Percentiles rank a stretch among this genome's conserved stretches.
Conservation (phyloP, 2,888 invertebrate genomes). For the Microplitis deprimator region DNA sequence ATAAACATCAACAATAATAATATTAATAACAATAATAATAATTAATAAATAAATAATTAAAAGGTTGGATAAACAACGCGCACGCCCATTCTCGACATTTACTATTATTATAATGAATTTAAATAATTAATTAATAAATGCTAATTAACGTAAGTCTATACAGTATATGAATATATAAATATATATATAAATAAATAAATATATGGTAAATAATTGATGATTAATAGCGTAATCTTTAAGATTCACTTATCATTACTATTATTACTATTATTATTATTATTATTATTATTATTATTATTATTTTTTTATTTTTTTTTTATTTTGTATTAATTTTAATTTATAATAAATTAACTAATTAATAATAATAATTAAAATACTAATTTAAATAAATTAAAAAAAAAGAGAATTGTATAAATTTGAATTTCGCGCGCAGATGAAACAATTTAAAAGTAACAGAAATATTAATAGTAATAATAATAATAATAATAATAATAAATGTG, state of each 20-base stretch:
- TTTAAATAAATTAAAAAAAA: neutral
- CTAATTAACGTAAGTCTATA: slow-evolving; percentile 68
- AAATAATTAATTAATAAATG: slow-evolving; percentile 69
- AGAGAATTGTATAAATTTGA: neutral
- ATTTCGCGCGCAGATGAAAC: neutral
- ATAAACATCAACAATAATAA: slow-evolving; percentile 1
- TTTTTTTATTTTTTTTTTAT: too few relatives aligned
- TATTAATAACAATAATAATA: slow-evolving; percentile 24
- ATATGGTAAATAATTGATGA: slow-evolving; percentile 63
- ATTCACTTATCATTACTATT: slow-evolving; percentile 60
- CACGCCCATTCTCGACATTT: slow-evolving; percentile 70
- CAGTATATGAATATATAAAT: slow-evolving; percentile 56
- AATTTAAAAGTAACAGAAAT: neutral
- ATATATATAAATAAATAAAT: slow-evolving; percentile 57
- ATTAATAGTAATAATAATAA: slow-evolving; percentile 4
- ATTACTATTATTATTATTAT: slow-evolving; percentile 49
- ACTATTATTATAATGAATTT: slow-evolving; percentile 60
- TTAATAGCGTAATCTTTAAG: slow-evolving; percentile 51
- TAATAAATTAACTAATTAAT: neutral
- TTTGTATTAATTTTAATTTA: neutral
- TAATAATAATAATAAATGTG: neutral
- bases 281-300: slow-evolving; percentile 7
- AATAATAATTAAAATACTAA: neutral
- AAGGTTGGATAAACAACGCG: slow-evolving; percentile 55
- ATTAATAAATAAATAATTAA: slow-evolving; percentile 36